These are phyloP conservation scores for Triplophysa tibetana DNA, from an alignment of 2,113 vertebrate species.

Conservation along the genomic window DNA sequence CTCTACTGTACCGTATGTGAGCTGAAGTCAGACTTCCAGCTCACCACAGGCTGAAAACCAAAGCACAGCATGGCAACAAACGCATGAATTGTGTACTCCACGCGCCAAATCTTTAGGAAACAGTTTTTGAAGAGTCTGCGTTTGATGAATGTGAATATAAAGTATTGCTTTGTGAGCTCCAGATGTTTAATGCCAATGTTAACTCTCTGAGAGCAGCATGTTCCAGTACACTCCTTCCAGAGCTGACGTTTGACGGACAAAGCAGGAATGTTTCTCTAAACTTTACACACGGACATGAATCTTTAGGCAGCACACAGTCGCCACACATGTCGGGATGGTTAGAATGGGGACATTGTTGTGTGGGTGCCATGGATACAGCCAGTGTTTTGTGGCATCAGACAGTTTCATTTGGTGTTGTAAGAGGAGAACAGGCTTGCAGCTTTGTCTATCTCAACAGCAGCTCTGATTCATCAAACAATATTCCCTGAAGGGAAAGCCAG, in stretches of 20 bases:
- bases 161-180: conserved; percentile 29
- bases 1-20: conserved; percentile 1
- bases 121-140: background rate
- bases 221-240: background rate
- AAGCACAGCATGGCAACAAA: background rate
- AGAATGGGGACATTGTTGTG: conserved; percentile 17
- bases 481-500: conserved; percentile 41
- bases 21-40: background rate
- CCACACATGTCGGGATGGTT: conserved; percentile 5
- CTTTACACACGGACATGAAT: conserved; percentile 20
- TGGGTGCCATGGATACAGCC: conserved; percentile 10
- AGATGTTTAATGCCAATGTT: conserved; percentile 2
- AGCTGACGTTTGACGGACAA: conserved; percentile 12
- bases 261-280: conserved; percentile 4
- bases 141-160: conserved; percentile 11
- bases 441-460: conserved; percentile 26
- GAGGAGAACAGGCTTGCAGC: background rate
- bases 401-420: conserved; percentile 29
- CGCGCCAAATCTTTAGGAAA: background rate
- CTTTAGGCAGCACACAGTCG: background rate
- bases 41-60: background rate
- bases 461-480: conserved; percentile 40
- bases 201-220: background rate
- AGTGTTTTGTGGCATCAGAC: conserved; percentile 32
- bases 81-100: background rate